These are phyloP conservation scores for Oryzias melastigma DNA, from an alignment of 2,113 vertebrate species.

Conservation along the genomic window DNA sequence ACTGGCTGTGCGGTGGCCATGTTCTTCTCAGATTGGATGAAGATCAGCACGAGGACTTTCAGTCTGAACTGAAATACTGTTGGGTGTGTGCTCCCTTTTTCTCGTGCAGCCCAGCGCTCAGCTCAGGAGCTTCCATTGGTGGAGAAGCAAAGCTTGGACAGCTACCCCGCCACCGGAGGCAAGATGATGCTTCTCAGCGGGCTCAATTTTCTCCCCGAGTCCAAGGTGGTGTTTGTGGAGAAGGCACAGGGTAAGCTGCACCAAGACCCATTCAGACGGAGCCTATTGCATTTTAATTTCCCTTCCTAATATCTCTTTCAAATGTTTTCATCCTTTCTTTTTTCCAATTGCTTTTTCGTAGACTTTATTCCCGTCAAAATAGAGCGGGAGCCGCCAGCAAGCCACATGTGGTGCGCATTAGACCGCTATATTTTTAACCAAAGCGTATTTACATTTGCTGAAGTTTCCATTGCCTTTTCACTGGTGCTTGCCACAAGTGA, in stretches of 20 bases:
- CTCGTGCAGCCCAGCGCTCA: constrained; percentile 87
- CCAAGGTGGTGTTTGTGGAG: constrained; percentile 97
- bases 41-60: constrained; percentile 26
- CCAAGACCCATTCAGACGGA: constrained; percentile 9
- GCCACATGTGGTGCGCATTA: constrained; percentile 81
- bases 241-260: constrained; percentile 89
- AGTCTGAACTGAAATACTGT: constrained; percentile 7
- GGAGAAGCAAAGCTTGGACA: constrained; percentile 93
- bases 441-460: constrained; percentile 82
- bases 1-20: constrained; percentile 24
- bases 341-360: constrained; percentile 40
- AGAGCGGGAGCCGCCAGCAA: constrained; percentile 70
- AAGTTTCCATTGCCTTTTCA: constrained; percentile 82
- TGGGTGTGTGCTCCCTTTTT: constrained; percentile 5
- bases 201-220: constrained; percentile 95
- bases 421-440: constrained; percentile 82
- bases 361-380: constrained; percentile 76
- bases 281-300: constrained; percentile 38
- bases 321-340: constrained; percentile 35
- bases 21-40: constrained; percentile 43
- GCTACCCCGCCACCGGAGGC: constrained; percentile 86
- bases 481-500: constrained; percentile 75
- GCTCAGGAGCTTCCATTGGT: constrained; percentile 97
- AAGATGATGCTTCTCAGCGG: constrained; percentile 92
- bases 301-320: constrained; percentile 40